These are phyloP conservation scores for Bostrychus sinensis DNA, from an alignment of 2,113 vertebrate species.

Conservation along the genomic window DNA sequence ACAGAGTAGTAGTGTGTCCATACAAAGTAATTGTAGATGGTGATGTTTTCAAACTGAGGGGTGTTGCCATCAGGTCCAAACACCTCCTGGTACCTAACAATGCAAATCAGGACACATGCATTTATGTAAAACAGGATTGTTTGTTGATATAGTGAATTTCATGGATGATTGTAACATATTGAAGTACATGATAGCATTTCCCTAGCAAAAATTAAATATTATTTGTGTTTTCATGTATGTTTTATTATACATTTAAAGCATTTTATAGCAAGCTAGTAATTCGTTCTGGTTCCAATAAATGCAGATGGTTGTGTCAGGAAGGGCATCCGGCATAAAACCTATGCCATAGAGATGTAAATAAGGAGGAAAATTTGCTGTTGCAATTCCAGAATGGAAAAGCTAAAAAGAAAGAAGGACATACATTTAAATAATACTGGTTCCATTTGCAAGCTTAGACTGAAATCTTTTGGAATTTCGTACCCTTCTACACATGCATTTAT, in stretches of 20 bases:
- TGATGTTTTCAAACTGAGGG: constrained; percentile 91
- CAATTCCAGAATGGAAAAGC: too few relatives aligned
- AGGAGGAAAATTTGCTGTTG: too few relatives aligned
- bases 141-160: not conserved
- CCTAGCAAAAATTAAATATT: not conserved
- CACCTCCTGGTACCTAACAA: constrained; percentile 79
- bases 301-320: too few relatives aligned
- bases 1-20: constrained; percentile 98
- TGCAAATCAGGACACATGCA: not conserved
- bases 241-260: constrained; percentile 2
- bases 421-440: too few relatives aligned
- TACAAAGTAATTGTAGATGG: constrained; percentile 97
- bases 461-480: not conserved
- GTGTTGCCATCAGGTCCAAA: constrained; percentile 86
- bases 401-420: too few relatives aligned
- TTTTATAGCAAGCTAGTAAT: too few relatives aligned
- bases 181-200: too few relatives aligned
- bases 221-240: constrained; percentile 14
- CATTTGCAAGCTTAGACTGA: constrained; percentile 9
- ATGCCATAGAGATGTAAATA: too few relatives aligned
- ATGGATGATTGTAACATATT: too few relatives aligned
- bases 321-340: too few relatives aligned
- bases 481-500: too few relatives aligned
- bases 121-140: not conserved
- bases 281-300: too few relatives aligned